Conservation (phyloP, 53 echinoderm and acorn worm species). For the Mesocentrotus franciscanus region DNA sequence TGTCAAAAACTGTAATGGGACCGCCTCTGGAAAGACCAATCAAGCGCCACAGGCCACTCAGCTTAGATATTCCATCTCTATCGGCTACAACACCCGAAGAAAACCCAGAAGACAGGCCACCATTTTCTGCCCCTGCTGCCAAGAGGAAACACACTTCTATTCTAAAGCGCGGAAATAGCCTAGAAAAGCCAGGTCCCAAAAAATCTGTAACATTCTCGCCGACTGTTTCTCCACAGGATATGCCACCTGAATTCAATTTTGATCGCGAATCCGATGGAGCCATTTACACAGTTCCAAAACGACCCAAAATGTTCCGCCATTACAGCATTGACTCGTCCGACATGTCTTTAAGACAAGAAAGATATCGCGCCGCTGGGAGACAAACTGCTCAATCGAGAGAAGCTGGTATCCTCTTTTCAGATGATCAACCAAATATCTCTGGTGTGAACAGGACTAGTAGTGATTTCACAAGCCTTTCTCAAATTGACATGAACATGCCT, state of each 20-base stretch:
- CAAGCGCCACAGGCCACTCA: slow-evolving; percentile 76
- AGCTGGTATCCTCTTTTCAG: slow-evolving; percentile 57
- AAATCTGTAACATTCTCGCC: slow-evolving; percentile 98
- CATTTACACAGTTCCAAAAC: slow-evolving; percentile 45
- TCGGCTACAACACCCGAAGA: slow-evolving; percentile 57
- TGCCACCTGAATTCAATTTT: slow-evolving; percentile 40
- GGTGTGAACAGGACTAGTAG: slow-evolving; percentile 37
- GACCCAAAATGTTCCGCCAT: slow-evolving; percentile 87
- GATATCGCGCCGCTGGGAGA: slow-evolving; percentile 60
- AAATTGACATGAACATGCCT: neutral
- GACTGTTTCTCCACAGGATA: slow-evolving; percentile 75
- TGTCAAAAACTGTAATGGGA: slow-evolving; percentile 57
- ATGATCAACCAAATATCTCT: slow-evolving; percentile 46
- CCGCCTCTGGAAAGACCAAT: slow-evolving; percentile 67
- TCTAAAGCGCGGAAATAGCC: slow-evolving; percentile 82
- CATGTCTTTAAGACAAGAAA: slow-evolving; percentile 56
- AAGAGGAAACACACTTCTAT: slow-evolving; percentile 88
- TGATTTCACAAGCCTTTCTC: neutral
- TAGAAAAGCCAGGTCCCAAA: slow-evolving; percentile 77
- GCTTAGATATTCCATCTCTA: slow-evolving; percentile 86
- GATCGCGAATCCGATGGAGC: slow-evolving; percentile 55
- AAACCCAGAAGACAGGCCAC: neutral
- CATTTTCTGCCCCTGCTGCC: slow-evolving; percentile 60
- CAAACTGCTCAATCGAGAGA: slow-evolving; percentile 48
- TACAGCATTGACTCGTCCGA: slow-evolving; percentile 91